Percentiles rank a stretch among this genome's conserved stretches.
These are phyloP conservation scores for Gadus chalcogrammus DNA, from an alignment of 2,113 vertebrate species.

Conservation along the genomic window DNA sequence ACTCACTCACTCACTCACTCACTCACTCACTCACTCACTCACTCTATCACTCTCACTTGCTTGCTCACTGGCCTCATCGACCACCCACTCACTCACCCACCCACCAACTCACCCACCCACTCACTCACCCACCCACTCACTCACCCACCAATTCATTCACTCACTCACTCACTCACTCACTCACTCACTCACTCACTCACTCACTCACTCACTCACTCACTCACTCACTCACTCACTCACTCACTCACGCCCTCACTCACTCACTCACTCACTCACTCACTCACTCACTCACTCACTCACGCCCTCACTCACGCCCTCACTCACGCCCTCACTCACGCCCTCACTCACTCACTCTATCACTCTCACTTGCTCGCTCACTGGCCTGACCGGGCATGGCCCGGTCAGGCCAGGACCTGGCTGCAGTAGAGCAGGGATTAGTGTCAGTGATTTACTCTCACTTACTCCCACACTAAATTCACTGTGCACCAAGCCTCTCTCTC, in stretches of 20 bases:
- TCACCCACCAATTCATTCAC: no score
- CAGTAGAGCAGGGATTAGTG: background rate
- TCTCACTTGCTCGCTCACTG: background rate
- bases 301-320: background rate
- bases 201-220: background rate
- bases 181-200: background rate
- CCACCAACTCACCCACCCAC: no score
- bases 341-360: background rate
- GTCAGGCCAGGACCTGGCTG: no score
- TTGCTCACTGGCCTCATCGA: no score
- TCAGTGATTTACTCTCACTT: background rate
- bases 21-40: no score
- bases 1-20: no score
- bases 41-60: no score
- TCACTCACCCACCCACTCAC: no score
- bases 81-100: no score
- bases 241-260: background rate
- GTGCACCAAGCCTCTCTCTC: no score
- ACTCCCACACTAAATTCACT: background rate
- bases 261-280: background rate
- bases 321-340: no score
- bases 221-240: background rate
- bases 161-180: no score
- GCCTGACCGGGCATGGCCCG: background rate
- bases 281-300: background rate